Conservation (phyloP, 1,140 invertebrate genomes). For the Subanguina moxae region DNA sequence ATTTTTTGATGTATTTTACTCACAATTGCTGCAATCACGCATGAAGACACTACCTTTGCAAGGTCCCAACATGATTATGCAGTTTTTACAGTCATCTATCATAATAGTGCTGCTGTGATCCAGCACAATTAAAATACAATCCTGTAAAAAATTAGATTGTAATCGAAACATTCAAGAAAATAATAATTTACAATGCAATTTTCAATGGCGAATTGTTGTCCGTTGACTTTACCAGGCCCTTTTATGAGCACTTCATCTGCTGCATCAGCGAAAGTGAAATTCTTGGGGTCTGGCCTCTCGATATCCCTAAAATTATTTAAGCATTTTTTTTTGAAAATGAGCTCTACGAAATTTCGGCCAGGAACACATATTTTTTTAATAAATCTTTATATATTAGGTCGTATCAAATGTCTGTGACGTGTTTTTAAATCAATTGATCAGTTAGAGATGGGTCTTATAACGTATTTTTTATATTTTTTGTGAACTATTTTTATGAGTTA, state of each 20-base stretch:
- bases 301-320: conserved; percentile 21
- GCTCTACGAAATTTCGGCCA: no score
- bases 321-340: no score
- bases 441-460: no score
- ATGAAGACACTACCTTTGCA: conserved; percentile 47
- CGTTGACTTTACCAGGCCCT: conserved; percentile 23
- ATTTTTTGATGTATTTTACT: no score
- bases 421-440: no score
- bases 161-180: conserved; percentile 1
- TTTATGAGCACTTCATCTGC: conserved; percentile 30
- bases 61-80: conserved; percentile 44
- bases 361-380: no score
- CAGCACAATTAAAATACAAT: conserved; percentile 38
- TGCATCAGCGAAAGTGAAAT: conserved; percentile 24
- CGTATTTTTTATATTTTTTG: no score
- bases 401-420: no score
- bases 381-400: no score
- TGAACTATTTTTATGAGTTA: no score
- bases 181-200: conserved; percentile 31
- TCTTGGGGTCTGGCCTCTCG: conserved; percentile 19
- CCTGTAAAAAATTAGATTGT: conserved; percentile 14
- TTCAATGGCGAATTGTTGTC: conserved; percentile 44
- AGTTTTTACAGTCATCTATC: conserved; percentile 42
- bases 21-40: conserved; percentile 37
- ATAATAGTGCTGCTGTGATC: conserved; percentile 37